phyloP scores from a whole-genome alignment of 2,113 vertebrate species.

The Lutjanus erythropterus region DNA sequence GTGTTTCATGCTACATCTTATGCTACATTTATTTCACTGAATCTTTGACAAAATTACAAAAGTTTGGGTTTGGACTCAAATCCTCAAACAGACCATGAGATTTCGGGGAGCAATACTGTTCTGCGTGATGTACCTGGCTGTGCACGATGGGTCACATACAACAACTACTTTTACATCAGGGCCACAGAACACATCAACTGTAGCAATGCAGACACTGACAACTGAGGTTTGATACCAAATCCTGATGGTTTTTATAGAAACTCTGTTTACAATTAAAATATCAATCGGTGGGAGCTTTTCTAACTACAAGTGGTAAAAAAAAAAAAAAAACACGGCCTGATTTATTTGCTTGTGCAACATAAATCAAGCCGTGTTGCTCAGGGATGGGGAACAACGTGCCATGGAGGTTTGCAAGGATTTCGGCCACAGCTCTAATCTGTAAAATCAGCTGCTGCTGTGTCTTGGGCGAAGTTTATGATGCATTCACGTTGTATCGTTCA shows the following conservation, averaged over 20 bases:
- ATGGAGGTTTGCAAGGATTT: constrained; percentile 17
- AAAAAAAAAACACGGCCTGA: constrained; percentile 9
- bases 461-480: constrained; percentile 14
- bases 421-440: constrained; percentile 4
- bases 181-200: constrained; percentile 58
- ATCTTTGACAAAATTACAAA: constrained; percentile 36
- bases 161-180: constrained; percentile 40
- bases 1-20: constrained; percentile 41
- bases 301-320: constrained; percentile 26
- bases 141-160: constrained; percentile 26
- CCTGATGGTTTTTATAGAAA: constrained; percentile 59
- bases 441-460: constrained; percentile 18
- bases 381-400: constrained; percentile 14
- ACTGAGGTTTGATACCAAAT: constrained; percentile 64
- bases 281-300: constrained; percentile 34
- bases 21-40: constrained; percentile 33
- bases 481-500: constrained; percentile 14
- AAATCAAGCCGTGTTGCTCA: constrained; percentile 35
- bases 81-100: constrained; percentile 27
- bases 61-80: constrained; percentile 20
- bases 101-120: constrained; percentile 68
- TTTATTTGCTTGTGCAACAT: constrained; percentile 22
- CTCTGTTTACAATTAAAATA: constrained; percentile 69
- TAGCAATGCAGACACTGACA: constrained; percentile 57
- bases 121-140: constrained; percentile 50